phyloP scores from a whole-genome alignment of 2,888 invertebrate genomes.

The Stictocephala bisonia region DNA sequence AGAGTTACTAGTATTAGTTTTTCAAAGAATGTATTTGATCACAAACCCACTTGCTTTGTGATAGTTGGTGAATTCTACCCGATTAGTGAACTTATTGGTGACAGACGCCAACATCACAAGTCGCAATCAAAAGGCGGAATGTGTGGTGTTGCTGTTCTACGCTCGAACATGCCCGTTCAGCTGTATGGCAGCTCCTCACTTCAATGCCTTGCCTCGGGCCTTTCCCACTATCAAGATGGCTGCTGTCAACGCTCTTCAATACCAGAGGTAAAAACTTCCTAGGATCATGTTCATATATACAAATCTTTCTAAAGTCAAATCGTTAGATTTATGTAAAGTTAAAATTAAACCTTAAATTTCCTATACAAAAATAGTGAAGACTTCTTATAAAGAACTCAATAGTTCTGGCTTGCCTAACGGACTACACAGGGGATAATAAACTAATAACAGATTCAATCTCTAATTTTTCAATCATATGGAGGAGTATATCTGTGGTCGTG shows the following conservation, averaged over 20 bases:
- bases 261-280: constrained; percentile 69
- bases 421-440: too few species aligned
- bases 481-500: too few species aligned
- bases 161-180: constrained; percentile 92
- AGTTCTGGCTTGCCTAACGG: too few species aligned
- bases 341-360: too few species aligned
- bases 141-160: constrained; percentile 88
- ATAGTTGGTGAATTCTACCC: constrained; percentile 59
- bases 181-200: constrained; percentile 88
- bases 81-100: constrained; percentile 56
- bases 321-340: too few species aligned
- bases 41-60: constrained; percentile 39
- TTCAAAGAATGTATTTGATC: background rate
- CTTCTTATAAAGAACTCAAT: too few species aligned
- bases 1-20: too few species aligned
- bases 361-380: too few species aligned
- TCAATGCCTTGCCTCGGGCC: constrained; percentile 87
- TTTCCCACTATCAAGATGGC: constrained; percentile 90
- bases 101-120: constrained; percentile 58
- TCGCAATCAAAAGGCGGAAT: constrained; percentile 68
- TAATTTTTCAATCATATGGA: too few species aligned
- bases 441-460: too few species aligned
- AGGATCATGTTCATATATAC: too few species aligned
- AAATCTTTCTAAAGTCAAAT: too few species aligned
- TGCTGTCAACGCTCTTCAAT: constrained; percentile 88